These are phyloP conservation scores for Sylvia atricapilla DNA, from an alignment of 2,113 vertebrate genomes.

Conservation along the genomic window DNA sequence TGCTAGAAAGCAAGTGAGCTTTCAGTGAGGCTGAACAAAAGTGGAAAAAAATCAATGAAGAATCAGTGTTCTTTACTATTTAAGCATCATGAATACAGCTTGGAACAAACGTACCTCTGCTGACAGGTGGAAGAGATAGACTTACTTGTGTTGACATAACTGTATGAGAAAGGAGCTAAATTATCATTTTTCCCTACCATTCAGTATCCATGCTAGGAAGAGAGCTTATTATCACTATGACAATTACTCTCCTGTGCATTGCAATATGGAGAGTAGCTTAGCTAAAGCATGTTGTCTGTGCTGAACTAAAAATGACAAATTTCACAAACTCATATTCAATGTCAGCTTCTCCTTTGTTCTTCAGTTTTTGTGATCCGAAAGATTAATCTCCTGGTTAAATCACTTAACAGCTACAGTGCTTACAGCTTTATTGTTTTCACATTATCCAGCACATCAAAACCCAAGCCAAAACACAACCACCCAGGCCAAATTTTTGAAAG, in stretches of 20 bases:
- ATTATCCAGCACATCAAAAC: conserved; percentile 21
- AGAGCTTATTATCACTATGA: conserved; percentile 20
- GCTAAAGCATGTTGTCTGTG: conserved; percentile 3
- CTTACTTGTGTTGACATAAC: not conserved
- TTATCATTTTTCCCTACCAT: conserved; percentile 13
- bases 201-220: conserved; percentile 3
- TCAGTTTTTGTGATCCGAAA: not conserved
- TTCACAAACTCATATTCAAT: conserved; percentile 4
- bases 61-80: not conserved
- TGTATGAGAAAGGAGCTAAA: conserved; percentile 39
- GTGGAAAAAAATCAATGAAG: not conserved
- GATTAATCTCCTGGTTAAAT: conserved; percentile 39
- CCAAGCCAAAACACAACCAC: not conserved
- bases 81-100: not conserved
- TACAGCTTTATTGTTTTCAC: conserved; percentile 21
- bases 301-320: conserved; percentile 49
- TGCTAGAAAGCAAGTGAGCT: not conserved
- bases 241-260: conserved; percentile 49
- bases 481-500: not conserved
- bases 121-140: not conserved
- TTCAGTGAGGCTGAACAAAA: not conserved
- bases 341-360: conserved; percentile 47
- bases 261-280: conserved; percentile 16
- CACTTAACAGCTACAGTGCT: not conserved
- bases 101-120: not conserved